Conservation (phyloP, 2,797 vertebrate species). For the Gymnodraco acuticeps region DNA sequence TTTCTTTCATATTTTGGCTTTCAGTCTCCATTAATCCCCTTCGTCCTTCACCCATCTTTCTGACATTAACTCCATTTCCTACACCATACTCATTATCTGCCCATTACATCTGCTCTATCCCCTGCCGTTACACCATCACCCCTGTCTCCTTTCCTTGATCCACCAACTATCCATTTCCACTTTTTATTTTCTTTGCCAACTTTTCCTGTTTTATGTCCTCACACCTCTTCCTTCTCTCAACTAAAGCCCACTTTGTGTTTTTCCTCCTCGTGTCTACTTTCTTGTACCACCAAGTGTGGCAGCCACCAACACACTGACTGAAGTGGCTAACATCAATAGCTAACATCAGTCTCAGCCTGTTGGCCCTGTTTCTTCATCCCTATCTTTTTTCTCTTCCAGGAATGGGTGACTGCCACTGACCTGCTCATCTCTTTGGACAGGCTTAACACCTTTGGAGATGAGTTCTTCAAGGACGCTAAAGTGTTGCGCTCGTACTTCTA, state of each 20-base stretch:
- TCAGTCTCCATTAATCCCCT: slow-evolving; percentile 58
- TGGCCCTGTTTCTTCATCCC: slow-evolving; percentile 19
- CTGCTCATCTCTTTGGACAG: slow-evolving; percentile 93
- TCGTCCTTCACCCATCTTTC: slow-evolving; percentile 33
- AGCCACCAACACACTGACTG: slow-evolving; percentile 43
- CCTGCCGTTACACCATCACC: slow-evolving; percentile 27
- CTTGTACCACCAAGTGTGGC: slow-evolving; percentile 16
- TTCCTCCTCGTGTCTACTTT: slow-evolving; percentile 18
- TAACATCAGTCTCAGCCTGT: slow-evolving; percentile 23
- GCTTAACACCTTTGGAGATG: slow-evolving; percentile 95
- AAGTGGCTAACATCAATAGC: slow-evolving; percentile 77
- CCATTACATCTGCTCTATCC: slow-evolving; percentile 52
- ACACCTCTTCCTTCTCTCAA: slow-evolving; percentile 6
- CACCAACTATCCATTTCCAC: slow-evolving; percentile 8
- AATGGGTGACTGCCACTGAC: slow-evolving; percentile 96
- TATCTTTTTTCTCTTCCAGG: slow-evolving; percentile 79
- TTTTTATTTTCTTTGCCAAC: slow-evolving; percentile 31
- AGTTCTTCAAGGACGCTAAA: slow-evolving; percentile 94
- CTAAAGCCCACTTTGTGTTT: slow-evolving; percentile 18
- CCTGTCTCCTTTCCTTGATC: slow-evolving; percentile 32
- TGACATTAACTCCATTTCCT: slow-evolving; percentile 57
- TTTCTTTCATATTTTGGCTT: slow-evolving; percentile 52
- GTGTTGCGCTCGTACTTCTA: slow-evolving; percentile 95
- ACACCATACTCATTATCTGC: slow-evolving; percentile 59
- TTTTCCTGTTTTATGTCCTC: slow-evolving; percentile 8